Evolutionary conservation across 2,113 vertebrate species (phyloP), one percentile per base, ranked within the genome.

Genomic region (Dicaeum eximium): DNA sequence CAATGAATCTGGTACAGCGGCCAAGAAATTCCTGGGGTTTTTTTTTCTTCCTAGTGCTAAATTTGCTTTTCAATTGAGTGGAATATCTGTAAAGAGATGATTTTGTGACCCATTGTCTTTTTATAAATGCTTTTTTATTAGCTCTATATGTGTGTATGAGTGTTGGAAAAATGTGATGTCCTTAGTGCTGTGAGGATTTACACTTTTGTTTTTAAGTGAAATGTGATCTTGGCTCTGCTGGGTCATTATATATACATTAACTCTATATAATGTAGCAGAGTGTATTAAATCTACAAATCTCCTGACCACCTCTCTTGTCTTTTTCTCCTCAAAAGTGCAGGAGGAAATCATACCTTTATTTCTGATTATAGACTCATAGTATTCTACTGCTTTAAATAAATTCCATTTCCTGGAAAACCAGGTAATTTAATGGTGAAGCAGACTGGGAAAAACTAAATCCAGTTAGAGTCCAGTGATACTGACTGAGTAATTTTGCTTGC

Each of bases 51-150:
- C 22, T 73, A n/a, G 3, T 47, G 57, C 15, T 94, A 31, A 10
- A 42, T 80, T 78, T 89, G 11, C 35, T 81, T 94, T 94, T 92
- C 93, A 93, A 78, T 86, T 86, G 75, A 78, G 80, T 78, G n/a
- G 27, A 89, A 10, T 67, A 2, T 67, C n/a, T 62, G 20, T 78
- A 37, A 47, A n/a, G 51, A 81, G n/a, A 15, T 71, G 31, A 60
- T 74, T 73, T 80, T 60, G 31, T 80, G 54, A 53, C 40, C 35
- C 24, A 11, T 3, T 33, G 25, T 77, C 67, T 83, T 56, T 70
- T 10, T 61, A 5, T 44, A 80, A 86, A 66, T 47, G 84, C 35
- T 73, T 84, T 83, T 92, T 81, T 67, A 78, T 58, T 54, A 44
- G 19, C 35, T 88, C 2, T 86, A 0, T 47, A 6, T 54, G 7